phyloP scores from a whole-genome alignment of 2,797 vertebrate species.

The Cyclura pinguis region DNA sequence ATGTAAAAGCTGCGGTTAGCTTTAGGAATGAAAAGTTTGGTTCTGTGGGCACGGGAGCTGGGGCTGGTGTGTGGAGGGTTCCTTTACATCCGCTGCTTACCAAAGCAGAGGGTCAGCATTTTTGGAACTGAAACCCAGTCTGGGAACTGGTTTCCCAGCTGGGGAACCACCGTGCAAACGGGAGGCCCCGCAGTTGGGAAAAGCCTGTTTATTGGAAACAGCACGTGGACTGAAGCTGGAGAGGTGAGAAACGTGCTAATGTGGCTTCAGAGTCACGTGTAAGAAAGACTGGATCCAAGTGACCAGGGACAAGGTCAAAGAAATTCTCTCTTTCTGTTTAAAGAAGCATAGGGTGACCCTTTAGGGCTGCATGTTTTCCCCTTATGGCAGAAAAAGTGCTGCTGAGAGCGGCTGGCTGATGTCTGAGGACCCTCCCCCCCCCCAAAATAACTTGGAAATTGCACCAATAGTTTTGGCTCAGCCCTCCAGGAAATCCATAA shows the following conservation, averaged over 20 bases:
- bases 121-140: neutral
- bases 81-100: fast-evolving
- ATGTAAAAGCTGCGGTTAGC: neutral
- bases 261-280: fast-evolving
- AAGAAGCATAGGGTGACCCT: neutral
- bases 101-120: neutral
- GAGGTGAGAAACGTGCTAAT: fast-evolving
- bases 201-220: neutral
- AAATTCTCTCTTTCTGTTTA: neutral
- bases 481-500: no score
- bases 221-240: neutral
- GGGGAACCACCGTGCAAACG: fast-evolving
- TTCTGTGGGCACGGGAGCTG: neutral
- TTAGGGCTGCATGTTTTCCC: neutral
- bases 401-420: no score
- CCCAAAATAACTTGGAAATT: neutral
- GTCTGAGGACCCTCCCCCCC: no score
- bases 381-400: neutral
- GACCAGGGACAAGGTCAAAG: neutral
- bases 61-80: neutral
- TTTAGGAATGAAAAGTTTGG: neutral
- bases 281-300: neutral
- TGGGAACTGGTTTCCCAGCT: neutral
- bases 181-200: neutral
- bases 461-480: neutral